Evolutionary conservation across 2,113 vertebrate species (phyloP).

Genomic region (Clarias macrocephalus): DNA sequence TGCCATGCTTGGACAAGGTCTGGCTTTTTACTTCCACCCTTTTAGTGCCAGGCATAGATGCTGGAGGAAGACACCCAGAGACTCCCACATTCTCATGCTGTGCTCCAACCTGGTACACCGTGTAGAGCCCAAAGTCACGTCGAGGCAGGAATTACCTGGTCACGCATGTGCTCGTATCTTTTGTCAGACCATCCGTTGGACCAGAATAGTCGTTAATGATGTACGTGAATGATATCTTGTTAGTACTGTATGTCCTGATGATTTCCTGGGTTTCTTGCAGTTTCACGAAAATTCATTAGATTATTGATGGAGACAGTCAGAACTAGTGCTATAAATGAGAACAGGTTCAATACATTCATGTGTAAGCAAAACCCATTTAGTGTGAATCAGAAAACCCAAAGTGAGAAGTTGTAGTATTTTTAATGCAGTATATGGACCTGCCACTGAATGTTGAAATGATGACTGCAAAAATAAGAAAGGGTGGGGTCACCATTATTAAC

Average conservation of each 20-base stretch:
- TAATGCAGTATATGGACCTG: background rate
- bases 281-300: background rate
- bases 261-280: background rate
- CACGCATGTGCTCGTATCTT: background rate
- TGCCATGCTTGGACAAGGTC: background rate
- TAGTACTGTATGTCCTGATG: background rate
- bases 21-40: background rate
- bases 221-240: background rate
- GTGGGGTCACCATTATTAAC: too few species aligned
- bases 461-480: background rate
- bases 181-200: background rate
- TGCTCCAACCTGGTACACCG: background rate
- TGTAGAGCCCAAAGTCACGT: background rate
- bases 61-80: background rate
- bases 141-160: background rate
- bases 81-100: constrained; percentile 1
- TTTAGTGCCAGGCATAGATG: background rate
- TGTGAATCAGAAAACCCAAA: background rate
- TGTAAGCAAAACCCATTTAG: background rate
- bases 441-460: background rate
- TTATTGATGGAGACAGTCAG: background rate
- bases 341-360: background rate
- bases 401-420: background rate
- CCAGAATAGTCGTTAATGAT: background rate
- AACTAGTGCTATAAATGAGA: background rate